phyloP scores from a whole-genome alignment of 2,113 vertebrate genomes.

The Saccopteryx bilineata region DNA sequence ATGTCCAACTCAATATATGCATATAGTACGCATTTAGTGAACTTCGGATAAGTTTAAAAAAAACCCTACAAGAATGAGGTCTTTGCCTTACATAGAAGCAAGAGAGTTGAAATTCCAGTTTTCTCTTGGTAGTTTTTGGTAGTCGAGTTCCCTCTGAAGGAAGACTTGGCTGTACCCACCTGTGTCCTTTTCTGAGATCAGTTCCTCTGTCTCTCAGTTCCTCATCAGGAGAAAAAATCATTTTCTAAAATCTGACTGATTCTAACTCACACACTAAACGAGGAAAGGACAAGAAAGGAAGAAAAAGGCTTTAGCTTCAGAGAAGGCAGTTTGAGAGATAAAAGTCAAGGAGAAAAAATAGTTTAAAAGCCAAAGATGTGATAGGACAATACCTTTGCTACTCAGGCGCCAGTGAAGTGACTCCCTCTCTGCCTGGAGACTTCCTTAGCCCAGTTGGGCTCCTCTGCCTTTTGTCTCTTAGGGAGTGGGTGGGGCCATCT shows the following conservation, averaged over 20 bases:
- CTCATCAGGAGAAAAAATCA: neutral
- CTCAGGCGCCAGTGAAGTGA: slow-evolving; percentile 4
- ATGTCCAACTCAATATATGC: neutral
- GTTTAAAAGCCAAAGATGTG: slow-evolving; percentile 28
- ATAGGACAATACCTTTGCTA: slow-evolving; percentile 69
- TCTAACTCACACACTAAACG: neutral
- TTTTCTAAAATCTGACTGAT: slow-evolving; percentile 51
- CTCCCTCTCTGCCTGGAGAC: slow-evolving; percentile 2
- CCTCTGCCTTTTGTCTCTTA: slow-evolving; percentile 60
- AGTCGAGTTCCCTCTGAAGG: neutral
- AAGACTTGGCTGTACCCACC: neutral
- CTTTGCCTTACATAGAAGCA: neutral
- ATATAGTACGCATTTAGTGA: neutral
- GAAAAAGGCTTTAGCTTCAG: neutral
- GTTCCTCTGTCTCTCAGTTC: neutral
- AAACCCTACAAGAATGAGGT: neutral
- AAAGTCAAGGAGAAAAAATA: neutral
- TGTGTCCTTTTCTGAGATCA: neutral
- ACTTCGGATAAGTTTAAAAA: neutral
- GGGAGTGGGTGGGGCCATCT: slow-evolving; percentile 57
- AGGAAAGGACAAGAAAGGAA: neutral
- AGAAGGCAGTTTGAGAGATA: neutral
- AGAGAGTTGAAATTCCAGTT: neutral
- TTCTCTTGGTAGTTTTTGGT: neutral
- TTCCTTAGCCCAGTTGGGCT: neutral